Base-by-base conservation (phyloP, 2,797 vertebrate species). In the Bovichtus variegatus region DNA sequence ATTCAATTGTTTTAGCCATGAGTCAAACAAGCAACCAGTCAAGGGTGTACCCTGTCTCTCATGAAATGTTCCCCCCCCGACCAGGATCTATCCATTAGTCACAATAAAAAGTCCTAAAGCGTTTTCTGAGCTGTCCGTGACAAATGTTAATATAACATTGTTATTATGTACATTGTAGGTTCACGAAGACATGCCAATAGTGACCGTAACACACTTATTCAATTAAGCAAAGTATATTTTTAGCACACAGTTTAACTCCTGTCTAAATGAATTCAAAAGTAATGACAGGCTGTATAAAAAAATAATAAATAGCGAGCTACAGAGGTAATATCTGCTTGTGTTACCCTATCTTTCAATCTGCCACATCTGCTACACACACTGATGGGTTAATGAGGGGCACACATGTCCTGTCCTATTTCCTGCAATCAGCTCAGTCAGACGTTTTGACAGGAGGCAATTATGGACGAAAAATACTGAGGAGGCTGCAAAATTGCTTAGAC, bases 391-490 rank as follows among this genome's bases (percentile, higher is more conserved):
- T 93, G 91, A 95, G 94, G 93, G 92, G 85, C 92, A 91, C 87
- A 87, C 85, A 88, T 92, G 89, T 90, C 93, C 85, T 88, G 87
- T 93, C 92, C 87, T 87, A 92, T 93, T 94, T 92, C 92, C 92
- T 87, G 84, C 93, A 93, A 94, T 95, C 93, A 92, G 90, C 87
- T 94, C 92, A 87, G 87, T 93, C 91, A 91, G 92, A 94, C 93
- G 86, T 91, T 93, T 93, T 95, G 95, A 95, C 94, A 95, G 93
- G 87, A 93, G 93, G 92, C 95, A 95, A 95, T 95, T 95, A 94
- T 86, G 78, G 90, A 82, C 81, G 69, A 90, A 94, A 92, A 92
- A 91, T 90, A 85, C 63, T 61, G 85, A 89, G 79, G 87, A 86
- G 87, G 86, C 81, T 85, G 87, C 76, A 87, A 91, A 86, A 92